These are phyloP conservation scores for Mastacembelus armatus DNA, from an alignment of 2,797 vertebrate genomes.

Conservation along the genomic window DNA sequence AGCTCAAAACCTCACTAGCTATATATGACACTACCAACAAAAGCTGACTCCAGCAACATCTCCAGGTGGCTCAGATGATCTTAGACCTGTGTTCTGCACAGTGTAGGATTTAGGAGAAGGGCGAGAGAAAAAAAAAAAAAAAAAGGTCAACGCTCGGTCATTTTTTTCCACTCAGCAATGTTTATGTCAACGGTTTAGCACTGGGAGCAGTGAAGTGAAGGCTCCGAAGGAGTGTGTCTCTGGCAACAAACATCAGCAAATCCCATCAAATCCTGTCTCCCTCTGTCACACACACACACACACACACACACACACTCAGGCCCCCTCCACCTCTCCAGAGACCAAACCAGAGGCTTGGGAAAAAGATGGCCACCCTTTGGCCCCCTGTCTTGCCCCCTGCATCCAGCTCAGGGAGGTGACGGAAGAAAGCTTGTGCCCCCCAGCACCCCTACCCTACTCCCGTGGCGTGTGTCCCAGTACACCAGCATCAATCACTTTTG, in stretches of 20 bases:
- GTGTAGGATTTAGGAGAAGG: conserved; percentile 37
- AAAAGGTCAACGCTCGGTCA: conserved; percentile 70
- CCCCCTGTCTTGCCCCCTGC: conserved; percentile 74
- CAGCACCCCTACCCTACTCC: conserved; percentile 62
- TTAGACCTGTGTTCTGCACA: conserved; percentile 33
- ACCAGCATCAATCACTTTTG: conserved; percentile 78
- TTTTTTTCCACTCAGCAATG: conserved; percentile 80
- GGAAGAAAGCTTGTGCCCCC: conserved; percentile 78
- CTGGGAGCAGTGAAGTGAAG: conserved; percentile 74
- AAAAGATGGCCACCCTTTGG: conserved; percentile 83
- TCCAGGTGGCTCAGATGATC: conserved; percentile 64
- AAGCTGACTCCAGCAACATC: conserved; percentile 47
- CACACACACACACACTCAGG: conserved; percentile 36
- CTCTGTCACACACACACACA: conserved; percentile 42
- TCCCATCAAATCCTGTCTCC: conserved; percentile 82
- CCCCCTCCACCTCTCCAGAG: conserved; percentile 71
- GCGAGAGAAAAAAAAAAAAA: conserved; percentile 38
- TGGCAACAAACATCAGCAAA: conserved; percentile 86
- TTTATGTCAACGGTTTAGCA: conserved; percentile 80
- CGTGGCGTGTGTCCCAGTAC: conserved; percentile 75
- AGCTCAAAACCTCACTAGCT: conserved; percentile 32
- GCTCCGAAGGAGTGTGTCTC: conserved; percentile 79
- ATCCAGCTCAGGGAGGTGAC: conserved; percentile 81
- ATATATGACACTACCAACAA: conserved; percentile 16
- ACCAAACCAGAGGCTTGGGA: conserved; percentile 84